These are phyloP conservation scores for Eupithecia insigniata DNA, from an alignment of 2,888 invertebrate species.

Conservation along the genomic window DNA sequence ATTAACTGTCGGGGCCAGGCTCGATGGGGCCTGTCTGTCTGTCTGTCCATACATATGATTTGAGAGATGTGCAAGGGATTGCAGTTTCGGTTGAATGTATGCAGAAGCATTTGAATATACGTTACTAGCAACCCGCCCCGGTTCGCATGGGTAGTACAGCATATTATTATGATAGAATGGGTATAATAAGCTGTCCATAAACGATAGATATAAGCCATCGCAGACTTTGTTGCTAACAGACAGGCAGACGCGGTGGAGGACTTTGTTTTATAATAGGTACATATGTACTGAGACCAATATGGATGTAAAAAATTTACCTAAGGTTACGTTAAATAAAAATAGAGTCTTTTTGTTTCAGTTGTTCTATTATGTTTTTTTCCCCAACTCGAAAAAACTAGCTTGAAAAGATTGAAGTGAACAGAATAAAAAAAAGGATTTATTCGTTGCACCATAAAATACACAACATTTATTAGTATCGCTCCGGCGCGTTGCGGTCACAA, in stretches of 20 bases:
- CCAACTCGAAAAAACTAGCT: not conserved
- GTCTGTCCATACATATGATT: not conserved
- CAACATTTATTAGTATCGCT: not conserved
- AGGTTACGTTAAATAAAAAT: too few relatives aligned
- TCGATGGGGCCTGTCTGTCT: constrained; percentile 26
- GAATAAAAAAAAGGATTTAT: not conserved
- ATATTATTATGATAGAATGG: too few relatives aligned
- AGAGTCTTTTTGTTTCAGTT: too few relatives aligned
- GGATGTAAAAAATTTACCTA: not conserved
- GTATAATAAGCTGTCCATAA: too few relatives aligned
- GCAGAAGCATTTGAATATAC: not conserved
- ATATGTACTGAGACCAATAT: not conserved
- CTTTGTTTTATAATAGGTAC: too few relatives aligned
- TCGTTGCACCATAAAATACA: not conserved
- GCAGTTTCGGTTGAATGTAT: not conserved
- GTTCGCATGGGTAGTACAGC: too few relatives aligned
- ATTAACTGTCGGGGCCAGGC: constrained; percentile 44
- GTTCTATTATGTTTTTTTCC: not conserved
- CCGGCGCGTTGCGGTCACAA: too few relatives aligned
- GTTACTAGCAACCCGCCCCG: too few relatives aligned
- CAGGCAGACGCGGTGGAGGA: too few relatives aligned
- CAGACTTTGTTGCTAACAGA: too few relatives aligned
- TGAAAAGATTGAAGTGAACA: too few relatives aligned
- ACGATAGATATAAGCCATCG: too few relatives aligned
- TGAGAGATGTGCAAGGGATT: not conserved